Percentiles rank a stretch among this genome's conserved stretches.
These are phyloP conservation scores for Muscicapa striata DNA, from an alignment of 2,797 vertebrate genomes.

Conservation along the genomic window DNA sequence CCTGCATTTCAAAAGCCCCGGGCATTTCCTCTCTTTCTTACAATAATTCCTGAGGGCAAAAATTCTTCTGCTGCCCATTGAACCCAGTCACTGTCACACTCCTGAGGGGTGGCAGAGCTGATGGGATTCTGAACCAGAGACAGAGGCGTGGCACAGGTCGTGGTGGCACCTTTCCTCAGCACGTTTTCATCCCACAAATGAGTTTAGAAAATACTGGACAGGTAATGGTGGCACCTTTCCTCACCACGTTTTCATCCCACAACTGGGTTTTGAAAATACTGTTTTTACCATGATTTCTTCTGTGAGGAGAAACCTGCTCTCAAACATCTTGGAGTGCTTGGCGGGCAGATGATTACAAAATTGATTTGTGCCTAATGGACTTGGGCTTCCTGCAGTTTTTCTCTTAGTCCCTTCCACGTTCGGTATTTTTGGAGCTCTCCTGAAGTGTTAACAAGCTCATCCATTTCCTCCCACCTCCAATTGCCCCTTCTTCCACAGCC, in stretches of 20 bases:
- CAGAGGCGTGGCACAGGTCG: not conserved
- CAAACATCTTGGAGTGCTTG: not conserved
- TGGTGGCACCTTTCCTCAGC: not conserved
- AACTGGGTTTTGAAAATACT: conserved; percentile 24
- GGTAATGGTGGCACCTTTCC: not conserved
- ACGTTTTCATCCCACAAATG: not conserved
- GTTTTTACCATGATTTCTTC: conserved; percentile 29
- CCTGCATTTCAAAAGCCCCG: rapidly evolving
- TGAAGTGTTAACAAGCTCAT: conserved; percentile 7
- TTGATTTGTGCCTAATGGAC: conserved; percentile 52
- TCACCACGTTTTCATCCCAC: conserved; percentile 17
- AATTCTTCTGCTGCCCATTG: not conserved
- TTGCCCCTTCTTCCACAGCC: not conserved
- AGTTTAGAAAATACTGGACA: not conserved
- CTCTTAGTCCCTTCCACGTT: not conserved
- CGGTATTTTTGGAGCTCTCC: conserved; percentile 4
- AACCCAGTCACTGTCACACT: not conserved
- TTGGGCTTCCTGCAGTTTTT: conserved; percentile 26
- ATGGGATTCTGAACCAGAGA: not conserved
- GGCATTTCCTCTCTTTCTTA: not conserved
- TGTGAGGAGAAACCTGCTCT: conserved; percentile 18
- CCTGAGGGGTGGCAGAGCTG: not conserved
- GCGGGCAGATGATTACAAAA: conserved; percentile 3
- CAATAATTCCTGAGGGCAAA: not conserved
- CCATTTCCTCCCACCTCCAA: not conserved